Evolutionary conservation across 2,888 invertebrate species (phyloP).

Genomic region (Cabera pusaria): DNA sequence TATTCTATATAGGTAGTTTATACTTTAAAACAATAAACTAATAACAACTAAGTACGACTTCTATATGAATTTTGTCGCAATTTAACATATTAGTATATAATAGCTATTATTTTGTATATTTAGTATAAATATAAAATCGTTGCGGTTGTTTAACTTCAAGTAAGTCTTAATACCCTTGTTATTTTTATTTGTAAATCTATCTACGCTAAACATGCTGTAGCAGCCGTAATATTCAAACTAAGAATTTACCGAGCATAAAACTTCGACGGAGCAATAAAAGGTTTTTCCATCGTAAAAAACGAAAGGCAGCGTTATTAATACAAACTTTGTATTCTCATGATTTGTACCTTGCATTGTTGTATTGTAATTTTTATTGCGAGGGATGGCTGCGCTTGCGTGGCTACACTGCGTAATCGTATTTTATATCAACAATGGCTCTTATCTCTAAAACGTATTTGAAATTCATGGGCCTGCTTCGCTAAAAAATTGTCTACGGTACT

Average conservation of each 20-base stretch:
- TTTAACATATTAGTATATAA: no score
- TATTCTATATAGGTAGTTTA: no score
- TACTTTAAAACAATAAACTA: no score
- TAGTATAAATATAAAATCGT: no score
- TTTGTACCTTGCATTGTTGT: slow-evolving; percentile 71
- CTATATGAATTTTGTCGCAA: no score
- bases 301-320: slow-evolving; percentile 63
- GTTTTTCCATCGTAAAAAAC: slow-evolving; percentile 59
- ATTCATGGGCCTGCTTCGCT: slow-evolving; percentile 70
- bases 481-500: slow-evolving; percentile 70
- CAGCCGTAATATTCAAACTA: slow-evolving; percentile 43
- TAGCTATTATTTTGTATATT: no score
- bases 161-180: no score
- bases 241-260: slow-evolving; percentile 47
- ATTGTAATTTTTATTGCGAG: slow-evolving; percentile 74
- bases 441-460: slow-evolving; percentile 76
- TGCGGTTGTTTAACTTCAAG: no score
- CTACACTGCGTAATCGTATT: slow-evolving; percentile 73
- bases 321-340: slow-evolving; percentile 71
- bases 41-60: no score
- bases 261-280: slow-evolving; percentile 50
- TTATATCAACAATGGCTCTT: slow-evolving; percentile 76
- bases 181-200: no score
- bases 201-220: slow-evolving; percentile 34
- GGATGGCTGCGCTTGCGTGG: slow-evolving; percentile 71